Evolutionary conservation across 2,113 vertebrate species (phyloP), one percentile per base, ranked within the genome.

Genomic region (Tyto alba): DNA sequence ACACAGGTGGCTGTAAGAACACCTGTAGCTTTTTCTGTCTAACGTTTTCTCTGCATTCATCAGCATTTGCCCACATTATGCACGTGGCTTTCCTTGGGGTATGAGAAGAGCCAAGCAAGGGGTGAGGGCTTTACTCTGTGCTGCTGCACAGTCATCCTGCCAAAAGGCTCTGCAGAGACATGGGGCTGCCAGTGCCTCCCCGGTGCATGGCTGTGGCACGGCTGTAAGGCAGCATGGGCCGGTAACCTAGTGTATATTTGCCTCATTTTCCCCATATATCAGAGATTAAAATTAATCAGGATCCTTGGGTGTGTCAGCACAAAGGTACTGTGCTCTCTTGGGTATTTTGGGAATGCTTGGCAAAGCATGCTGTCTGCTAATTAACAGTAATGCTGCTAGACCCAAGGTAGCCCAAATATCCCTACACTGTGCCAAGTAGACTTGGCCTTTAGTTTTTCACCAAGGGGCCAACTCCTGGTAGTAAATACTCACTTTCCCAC

Each of bases 121-220:
- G 66, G 47, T 2, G 2, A 25, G 16, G 21, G 27, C 36, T 89
- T 22, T 41, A 5, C 50, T 23, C 47, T 30, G 45, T 57, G 16
- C 56, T 79, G 67, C 77, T 75, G 30, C 25, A 34, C 13, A 12
- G 13, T 19, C 13, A 7, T 25, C 53, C 45, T 72, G n/a, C 59
- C 43, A 27, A 48, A 48, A 88, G 15, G 23, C 34, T 40, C 40
- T 72, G 66, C 83, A 76, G 50, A n/a, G 21, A 75, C 74, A 47
- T 10, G 23, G 76, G 69, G 62, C 91, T 97, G 73, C 93, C 94
- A 53, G 92, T n/a, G 41, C 56, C 77, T 96, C 56, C 87, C 90
- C 34, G 91, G 93, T 36, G 30, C n/a, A 25, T 2, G 6, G 16
- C 53, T 74, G 73, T 53, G 47, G 50, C 48, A 29, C 6, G 27